phyloP scores from a whole-genome alignment of 2,888 invertebrate genomes.

The Mechanitis messenoides region DNA sequence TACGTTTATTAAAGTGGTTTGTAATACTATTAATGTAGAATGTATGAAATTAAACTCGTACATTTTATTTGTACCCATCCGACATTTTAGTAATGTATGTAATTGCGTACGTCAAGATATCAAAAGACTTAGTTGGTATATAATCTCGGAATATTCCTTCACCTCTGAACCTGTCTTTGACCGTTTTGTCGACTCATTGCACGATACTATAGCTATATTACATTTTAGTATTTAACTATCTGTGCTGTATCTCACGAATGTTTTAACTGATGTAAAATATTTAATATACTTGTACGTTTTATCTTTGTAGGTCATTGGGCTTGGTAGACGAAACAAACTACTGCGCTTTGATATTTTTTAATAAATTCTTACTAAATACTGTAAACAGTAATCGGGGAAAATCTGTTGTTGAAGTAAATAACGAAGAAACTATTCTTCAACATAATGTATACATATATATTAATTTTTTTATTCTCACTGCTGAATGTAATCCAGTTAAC shows the following conservation, averaged over 20 bases:
- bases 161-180: conserved; percentile 13
- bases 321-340: background rate
- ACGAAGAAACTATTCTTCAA: too few relatives aligned
- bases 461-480: too few relatives aligned
- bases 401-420: too few relatives aligned
- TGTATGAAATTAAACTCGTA: background rate
- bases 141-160: conserved; percentile 13
- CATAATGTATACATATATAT: too few relatives aligned
- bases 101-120: conserved; percentile 12
- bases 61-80: background rate
- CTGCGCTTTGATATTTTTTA: too few relatives aligned
- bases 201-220: background rate
- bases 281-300: background rate
- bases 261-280: conserved; percentile 1
- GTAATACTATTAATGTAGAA: background rate
- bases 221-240: too few relatives aligned
- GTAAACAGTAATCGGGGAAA: too few relatives aligned
- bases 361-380: too few relatives aligned
- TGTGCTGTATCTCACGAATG: background rate
- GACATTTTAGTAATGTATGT: conserved; percentile 1
- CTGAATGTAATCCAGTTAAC: background rate
- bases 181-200: conserved; percentile 16
- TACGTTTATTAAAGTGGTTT: too few relatives aligned
- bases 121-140: conserved; percentile 3
- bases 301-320: conserved; percentile 6